Base-by-base conservation (phyloP, 2,888 invertebrate species). In the Hirtodrosophila cameraria region DNA sequence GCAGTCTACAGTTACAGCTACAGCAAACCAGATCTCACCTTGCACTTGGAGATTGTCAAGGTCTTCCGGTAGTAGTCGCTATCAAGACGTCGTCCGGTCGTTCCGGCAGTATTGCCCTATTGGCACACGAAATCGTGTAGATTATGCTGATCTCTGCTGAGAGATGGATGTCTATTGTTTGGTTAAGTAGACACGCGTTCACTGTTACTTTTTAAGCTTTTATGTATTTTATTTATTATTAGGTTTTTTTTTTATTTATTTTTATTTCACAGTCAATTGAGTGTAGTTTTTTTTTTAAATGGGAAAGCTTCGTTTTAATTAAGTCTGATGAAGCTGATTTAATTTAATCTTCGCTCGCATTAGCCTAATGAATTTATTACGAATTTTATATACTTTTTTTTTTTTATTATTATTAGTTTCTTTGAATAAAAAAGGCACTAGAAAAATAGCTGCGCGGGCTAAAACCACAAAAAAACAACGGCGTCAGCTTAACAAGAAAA, bases 321-420 rank as follows among this genome's bases (percentile, higher is more conserved):
- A 82, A 82, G 74, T 64, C 69, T 83, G 69, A 65, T 82, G 83
- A 83, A 80, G 83, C 86, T 82, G 82, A 82, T 86, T 82, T 82
- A 82, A 82, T 82, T 82, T 86, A 82, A 82, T 80, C 73, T 62
- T 77, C 55, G 54, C 58, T 64, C 49, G 62, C 62, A 79, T 79
- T 79, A 79, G 61, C 30, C 86, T 82, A 82, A 86, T 82, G 84
- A 82, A 86, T 82, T 86, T 86, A 86, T 76, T 68, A 64, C 52
- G 11, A 64, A 38, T 52, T 46, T n/a, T 18, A 46, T 50, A n/a
- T 35, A 18, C 9, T 13, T 1, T 8, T 54, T n/a, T 33, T 57
- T 61, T 62, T 46, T 46, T 38, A 43, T 46, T 46, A 20, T 36
- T 53, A 46, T 63, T 45, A 49, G 30, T 50, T 49, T 38, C 45